A percentile compares a stretch with the other conserved stretches of the same genome.
Conservation (phyloP, 1,140 invertebrate species). For the Bilobella aurantiaca region DNA sequence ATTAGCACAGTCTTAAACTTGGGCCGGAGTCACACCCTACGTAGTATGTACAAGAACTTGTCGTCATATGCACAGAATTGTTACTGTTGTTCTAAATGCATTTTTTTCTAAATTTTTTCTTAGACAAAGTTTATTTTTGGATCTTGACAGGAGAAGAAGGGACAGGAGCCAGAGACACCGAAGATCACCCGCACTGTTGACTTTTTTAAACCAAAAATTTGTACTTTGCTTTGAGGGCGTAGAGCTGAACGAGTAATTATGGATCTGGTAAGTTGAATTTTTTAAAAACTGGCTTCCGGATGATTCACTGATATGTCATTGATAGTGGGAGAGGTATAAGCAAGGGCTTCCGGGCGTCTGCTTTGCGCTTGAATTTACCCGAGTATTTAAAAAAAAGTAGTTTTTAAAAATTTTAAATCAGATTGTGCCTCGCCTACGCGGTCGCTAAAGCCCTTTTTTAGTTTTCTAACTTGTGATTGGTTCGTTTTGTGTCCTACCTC, state of each 20-base stretch:
- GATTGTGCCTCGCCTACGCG: too few species aligned
- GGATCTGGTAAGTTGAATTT: neutral
- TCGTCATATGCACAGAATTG: neutral
- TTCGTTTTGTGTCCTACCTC: neutral
- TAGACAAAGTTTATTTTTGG: neutral
- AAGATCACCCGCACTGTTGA: neutral
- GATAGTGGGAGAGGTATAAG: too few species aligned
- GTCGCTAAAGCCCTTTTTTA: too few species aligned
- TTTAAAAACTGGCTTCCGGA: neutral
- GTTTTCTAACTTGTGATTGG: neutral
- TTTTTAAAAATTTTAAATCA: too few species aligned
- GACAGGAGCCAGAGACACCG: neutral
- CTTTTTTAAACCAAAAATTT: neutral
- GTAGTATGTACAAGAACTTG: neutral
- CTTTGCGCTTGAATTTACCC: too few species aligned
- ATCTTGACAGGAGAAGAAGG: neutral
- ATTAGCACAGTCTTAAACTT: neutral
- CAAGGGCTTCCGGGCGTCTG: too few species aligned
- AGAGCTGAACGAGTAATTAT: neutral
- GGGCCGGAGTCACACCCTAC: too few species aligned
- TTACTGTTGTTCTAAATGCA: too few species aligned
- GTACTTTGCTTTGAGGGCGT: too few species aligned
- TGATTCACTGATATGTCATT: too few species aligned
- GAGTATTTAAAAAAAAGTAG: too few species aligned
- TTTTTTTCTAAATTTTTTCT: neutral